Percentiles rank a stretch among this genome's conserved stretches.
phyloP scores from a whole-genome alignment of 2,888 invertebrate genomes.

The Entomobrya multifasciata region DNA sequence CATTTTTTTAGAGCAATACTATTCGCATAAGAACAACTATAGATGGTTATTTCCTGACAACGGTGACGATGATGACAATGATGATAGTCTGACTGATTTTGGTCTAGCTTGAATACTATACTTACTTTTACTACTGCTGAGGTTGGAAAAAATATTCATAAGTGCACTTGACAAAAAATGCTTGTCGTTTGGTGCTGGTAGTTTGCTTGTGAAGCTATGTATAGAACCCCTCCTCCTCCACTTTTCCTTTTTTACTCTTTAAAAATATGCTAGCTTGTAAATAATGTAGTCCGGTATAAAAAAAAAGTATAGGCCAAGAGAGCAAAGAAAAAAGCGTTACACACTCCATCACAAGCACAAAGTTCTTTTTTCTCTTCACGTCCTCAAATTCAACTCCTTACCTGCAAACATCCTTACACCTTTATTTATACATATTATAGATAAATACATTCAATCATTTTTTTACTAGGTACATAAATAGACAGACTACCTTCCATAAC shows the following conservation, averaged over 20 bases:
- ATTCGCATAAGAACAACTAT: neutral
- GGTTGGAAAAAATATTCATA: conserved; percentile 76
- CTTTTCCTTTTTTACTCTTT: neutral
- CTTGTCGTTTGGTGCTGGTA: conserved; percentile 36
- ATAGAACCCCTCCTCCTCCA: neutral
- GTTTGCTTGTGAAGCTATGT: neutral
- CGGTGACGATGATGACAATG: conserved; percentile 25
- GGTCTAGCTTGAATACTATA: neutral
- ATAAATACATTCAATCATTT: too few species aligned
- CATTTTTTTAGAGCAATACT: neutral
- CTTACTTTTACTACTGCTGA: conserved; percentile 73
- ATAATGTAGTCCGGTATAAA: neutral
- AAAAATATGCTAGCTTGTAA: neutral
- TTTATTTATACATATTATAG: too few species aligned
- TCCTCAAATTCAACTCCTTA: neutral
- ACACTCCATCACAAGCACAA: conserved; percentile 1
- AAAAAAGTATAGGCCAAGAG: neutral
- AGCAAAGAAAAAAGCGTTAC: neutral
- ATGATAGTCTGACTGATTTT: conserved; percentile 8
- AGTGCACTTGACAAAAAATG: conserved; percentile 75
- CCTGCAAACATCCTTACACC: neutral
- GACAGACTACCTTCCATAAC: too few species aligned
- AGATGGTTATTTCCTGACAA: conserved; percentile 41
- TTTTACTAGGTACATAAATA: too few species aligned
- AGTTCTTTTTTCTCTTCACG: neutral